Conservation (phyloP, 2,113 vertebrate species). For the Nycticryphes semicollaris region DNA sequence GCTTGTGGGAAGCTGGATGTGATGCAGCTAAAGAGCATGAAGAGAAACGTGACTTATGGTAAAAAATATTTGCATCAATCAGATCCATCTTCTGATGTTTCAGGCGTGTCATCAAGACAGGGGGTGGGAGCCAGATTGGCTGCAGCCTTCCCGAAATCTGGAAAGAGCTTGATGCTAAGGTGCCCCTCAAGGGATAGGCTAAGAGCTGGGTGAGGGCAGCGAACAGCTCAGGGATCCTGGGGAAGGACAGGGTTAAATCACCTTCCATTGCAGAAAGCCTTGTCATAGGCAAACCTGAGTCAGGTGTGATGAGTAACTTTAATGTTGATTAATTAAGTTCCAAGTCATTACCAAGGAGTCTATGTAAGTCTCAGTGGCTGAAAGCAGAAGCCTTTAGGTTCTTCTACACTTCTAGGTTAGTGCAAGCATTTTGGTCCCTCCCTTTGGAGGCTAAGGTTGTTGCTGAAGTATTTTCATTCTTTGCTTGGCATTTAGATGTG, state of each 20-base stretch:
- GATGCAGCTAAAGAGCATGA: neutral
- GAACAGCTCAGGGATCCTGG: neutral
- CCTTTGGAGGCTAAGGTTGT: neutral
- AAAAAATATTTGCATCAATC: neutral
- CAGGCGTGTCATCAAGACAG: rapidly evolving
- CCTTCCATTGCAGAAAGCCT: neutral
- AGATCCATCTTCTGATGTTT: neutral
- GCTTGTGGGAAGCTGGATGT: neutral
- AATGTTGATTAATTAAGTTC: neutral
- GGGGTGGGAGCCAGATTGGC: neutral
- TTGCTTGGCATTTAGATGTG: neutral
- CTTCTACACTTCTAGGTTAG: neutral
- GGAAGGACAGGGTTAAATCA: neutral
- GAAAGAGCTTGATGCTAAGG: rapidly evolving
- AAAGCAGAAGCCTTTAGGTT: neutral
- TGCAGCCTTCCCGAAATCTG: neutral
- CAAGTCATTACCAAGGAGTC: neutral
- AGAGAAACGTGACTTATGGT: neutral
- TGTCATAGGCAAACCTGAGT: neutral
- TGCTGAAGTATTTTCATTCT: neutral
- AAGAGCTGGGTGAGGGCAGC: neutral
- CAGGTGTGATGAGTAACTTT: neutral
- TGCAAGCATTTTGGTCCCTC: neutral
- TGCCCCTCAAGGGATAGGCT: rapidly evolving
- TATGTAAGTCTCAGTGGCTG: neutral